These are phyloP conservation scores for Phortica variegata DNA, from an alignment of 1,140 invertebrate species.

Conservation along the genomic window DNA sequence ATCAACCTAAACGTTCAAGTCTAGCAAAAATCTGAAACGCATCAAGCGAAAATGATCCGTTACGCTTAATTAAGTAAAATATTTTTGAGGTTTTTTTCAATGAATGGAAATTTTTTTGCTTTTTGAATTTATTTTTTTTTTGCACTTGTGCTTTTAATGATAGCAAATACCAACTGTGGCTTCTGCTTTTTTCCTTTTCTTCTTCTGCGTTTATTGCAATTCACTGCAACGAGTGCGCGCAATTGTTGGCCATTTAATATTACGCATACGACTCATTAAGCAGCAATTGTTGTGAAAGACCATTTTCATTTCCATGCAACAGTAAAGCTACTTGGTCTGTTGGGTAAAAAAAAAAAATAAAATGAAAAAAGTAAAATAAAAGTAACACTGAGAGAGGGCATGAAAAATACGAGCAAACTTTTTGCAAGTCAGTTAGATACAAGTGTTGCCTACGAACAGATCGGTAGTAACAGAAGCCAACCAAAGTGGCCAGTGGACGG, in stretches of 20 bases:
- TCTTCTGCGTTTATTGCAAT: slow-evolving; percentile 2
- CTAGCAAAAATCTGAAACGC: too few relatives aligned
- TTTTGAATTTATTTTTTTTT: slow-evolving; percentile 24
- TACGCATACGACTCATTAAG: slow-evolving; percentile 36
- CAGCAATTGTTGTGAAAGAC: slow-evolving; percentile 34
- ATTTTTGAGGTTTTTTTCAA: not conserved
- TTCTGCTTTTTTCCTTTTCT: slow-evolving; percentile 22
- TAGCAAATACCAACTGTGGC: slow-evolving; percentile 1
- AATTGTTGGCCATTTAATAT: not conserved
- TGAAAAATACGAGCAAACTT: not conserved
- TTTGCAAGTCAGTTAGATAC: too few relatives aligned
- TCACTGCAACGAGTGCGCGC: not conserved
- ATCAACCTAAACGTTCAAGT: too few relatives aligned
- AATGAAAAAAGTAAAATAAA: too few relatives aligned
- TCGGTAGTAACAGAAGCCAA: too few relatives aligned
- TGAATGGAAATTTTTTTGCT: slow-evolving; percentile 2
- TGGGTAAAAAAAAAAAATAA: too few relatives aligned
- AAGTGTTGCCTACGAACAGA: too few relatives aligned
- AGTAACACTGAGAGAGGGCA: too few relatives aligned
- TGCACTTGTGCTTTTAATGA: slow-evolving; percentile 5
- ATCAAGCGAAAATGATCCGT: too few relatives aligned
- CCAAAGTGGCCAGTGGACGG: not conserved
- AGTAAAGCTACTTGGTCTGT: not conserved
- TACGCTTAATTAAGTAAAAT: slow-evolving; percentile 36
- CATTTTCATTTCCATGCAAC: not conserved